Percentiles rank a stretch among this genome's conserved stretches.
phyloP scores from a whole-genome alignment of 2,797 vertebrate species.

The Acrocephalus scirpaceus region DNA sequence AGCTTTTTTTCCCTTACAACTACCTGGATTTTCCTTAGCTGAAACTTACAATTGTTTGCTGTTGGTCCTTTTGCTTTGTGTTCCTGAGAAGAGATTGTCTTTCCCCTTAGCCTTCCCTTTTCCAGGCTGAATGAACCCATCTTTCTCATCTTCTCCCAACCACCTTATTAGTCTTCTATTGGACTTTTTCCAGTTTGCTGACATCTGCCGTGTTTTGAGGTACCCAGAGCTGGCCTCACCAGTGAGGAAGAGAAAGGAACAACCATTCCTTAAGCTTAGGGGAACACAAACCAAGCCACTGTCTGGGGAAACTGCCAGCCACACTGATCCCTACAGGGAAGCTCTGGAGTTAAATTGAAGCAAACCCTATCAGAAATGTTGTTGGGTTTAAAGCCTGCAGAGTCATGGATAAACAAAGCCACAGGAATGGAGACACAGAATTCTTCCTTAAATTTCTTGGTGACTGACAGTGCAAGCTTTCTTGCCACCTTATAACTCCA shows the following conservation, averaged over 20 bases:
- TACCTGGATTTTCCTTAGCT: not conserved
- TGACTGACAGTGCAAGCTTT: not conserved
- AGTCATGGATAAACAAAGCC: not conserved
- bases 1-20: not conserved
- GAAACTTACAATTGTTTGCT: not conserved
- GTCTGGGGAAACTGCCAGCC: not conserved
- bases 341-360: not conserved
- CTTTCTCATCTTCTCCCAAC: not conserved
- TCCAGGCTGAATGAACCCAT: not conserved
- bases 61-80: not conserved
- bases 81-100: not conserved
- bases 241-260: not conserved
- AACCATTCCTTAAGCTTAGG: not conserved
- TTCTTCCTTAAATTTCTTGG: not conserved
- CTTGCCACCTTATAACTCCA: not conserved
- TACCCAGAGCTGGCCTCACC: not conserved
- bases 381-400: not conserved
- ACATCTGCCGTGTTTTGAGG: not conserved
- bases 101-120: not conserved
- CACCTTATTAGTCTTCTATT: not conserved
- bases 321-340: accelerated
- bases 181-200: not conserved
- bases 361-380: not conserved
- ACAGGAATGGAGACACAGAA: not conserved
- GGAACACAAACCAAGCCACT: not conserved